Base-by-base conservation (phyloP, 2,113 vertebrate genomes). In the Brevimyrus niger region DNA sequence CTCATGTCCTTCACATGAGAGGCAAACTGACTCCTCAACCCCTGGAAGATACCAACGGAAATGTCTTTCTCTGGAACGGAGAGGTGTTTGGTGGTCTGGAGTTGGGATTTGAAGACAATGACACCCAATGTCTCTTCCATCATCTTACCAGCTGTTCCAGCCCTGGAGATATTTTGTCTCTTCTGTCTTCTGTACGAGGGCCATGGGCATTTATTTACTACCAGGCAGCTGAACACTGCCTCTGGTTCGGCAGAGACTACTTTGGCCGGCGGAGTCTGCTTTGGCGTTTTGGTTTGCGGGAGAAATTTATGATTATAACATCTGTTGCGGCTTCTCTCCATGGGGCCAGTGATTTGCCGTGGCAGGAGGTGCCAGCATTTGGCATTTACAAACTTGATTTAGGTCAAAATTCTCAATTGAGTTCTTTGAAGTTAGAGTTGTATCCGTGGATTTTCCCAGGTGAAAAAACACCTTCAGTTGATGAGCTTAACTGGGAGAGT, bases 231-330 rank as follows among this genome's bases (percentile, higher is more conserved):
- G 93, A 61, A 47, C 95, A 96, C 69, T 94, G 89, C 89, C 95
- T 99, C 3, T 99, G 98, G 98, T 99, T 99, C 92, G 98, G 98
- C 44, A 96, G 98, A 90, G 98, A 99, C 92, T 98, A 96, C 92
- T 98, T 99, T 90, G 98, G 98, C 51, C 96, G 98, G 31, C 95
- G 98, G 58, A 99, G 98, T 92, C 95, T 99, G 92, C 95, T 99
- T 88, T 99, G 98, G 98, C 96, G 93, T 0, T 97, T 95, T 83
- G 92, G 91, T 35, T 88, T 91, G 1, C 89, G 9, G 4, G 76
- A 85, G 15, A 27, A 86, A 0, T 89, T 90, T 47, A 92, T 98
- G 73, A 95, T 92, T 80, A 93, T 99, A 38, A 89, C 96, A 0
- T 99, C 98, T 85, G 96, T 99, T 55, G 95, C 96, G 0, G 53